phyloP scores from a whole-genome alignment of 2,888 invertebrate genomes.

The Drosophila rellima region DNA sequence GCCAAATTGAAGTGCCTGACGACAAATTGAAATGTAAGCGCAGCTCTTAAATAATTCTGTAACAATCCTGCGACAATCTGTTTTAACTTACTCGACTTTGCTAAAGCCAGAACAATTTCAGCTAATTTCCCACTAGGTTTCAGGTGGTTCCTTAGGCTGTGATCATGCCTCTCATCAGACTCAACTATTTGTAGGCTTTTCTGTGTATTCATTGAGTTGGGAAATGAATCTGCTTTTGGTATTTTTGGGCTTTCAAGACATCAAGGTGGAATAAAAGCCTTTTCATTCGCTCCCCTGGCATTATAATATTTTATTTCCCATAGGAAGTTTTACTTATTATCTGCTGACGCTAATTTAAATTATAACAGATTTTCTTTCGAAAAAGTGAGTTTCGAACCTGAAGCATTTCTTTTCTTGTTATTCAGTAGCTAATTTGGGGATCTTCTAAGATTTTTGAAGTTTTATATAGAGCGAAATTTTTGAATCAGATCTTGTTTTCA shows the following conservation, averaged over 20 bases:
- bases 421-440: too few relatives aligned
- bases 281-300: too few relatives aligned
- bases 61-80: conserved; percentile 17
- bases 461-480: not conserved
- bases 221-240: not conserved
- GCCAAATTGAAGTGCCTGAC: conserved; percentile 25
- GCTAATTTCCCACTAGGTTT: not conserved
- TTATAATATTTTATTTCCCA: too few relatives aligned
- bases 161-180: not conserved
- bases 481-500: not conserved
- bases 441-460: too few relatives aligned
- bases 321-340: too few relatives aligned
- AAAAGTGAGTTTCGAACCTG: too few relatives aligned
- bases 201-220: not conserved
- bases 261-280: too few relatives aligned
- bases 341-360: too few relatives aligned
- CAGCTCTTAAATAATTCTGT: conserved; percentile 10
- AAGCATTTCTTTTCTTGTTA: too few relatives aligned
- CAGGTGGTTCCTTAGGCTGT: not conserved
- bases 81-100: not conserved
- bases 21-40: conserved; percentile 40
- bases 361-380: too few relatives aligned
- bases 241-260: too few relatives aligned
- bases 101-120: conserved; percentile 9
- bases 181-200: not conserved